phyloP scores from a whole-genome alignment of 2,113 vertebrate genomes.

The Neomonachus schauinslandi region DNA sequence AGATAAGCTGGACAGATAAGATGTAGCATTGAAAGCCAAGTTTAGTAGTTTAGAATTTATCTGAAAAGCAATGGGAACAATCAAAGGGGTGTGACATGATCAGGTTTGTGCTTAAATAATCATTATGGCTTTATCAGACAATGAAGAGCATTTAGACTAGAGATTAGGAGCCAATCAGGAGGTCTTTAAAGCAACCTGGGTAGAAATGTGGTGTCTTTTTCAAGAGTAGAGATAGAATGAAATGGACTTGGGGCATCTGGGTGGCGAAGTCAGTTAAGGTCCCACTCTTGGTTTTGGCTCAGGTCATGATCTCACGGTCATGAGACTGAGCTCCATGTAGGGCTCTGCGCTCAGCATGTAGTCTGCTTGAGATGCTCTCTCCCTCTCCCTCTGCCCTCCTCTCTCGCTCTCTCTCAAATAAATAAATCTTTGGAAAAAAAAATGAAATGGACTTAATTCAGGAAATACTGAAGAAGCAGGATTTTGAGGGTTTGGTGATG shows the following conservation, averaged over 20 bases:
- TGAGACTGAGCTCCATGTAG: neutral
- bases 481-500: neutral
- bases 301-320: neutral
- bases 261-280: neutral
- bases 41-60: neutral
- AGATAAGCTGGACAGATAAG: neutral
- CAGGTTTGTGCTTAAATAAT: neutral
- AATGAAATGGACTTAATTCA: neutral
- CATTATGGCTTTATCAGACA: neutral
- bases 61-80: slow-evolving; percentile 22
- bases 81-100: neutral
- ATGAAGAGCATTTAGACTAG: neutral
- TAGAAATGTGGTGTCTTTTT: neutral
- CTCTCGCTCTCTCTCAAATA: neutral
- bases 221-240: neutral
- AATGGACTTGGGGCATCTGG: neutral
- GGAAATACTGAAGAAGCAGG: neutral
- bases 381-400: neutral
- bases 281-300: neutral
- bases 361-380: neutral
- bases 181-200: neutral
- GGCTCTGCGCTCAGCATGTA: too few relatives aligned
- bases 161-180: neutral
- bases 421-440: neutral
- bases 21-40: neutral